Base-by-base conservation (phyloP, 2,113 vertebrate species). In the Hypomesus transpacificus region DNA sequence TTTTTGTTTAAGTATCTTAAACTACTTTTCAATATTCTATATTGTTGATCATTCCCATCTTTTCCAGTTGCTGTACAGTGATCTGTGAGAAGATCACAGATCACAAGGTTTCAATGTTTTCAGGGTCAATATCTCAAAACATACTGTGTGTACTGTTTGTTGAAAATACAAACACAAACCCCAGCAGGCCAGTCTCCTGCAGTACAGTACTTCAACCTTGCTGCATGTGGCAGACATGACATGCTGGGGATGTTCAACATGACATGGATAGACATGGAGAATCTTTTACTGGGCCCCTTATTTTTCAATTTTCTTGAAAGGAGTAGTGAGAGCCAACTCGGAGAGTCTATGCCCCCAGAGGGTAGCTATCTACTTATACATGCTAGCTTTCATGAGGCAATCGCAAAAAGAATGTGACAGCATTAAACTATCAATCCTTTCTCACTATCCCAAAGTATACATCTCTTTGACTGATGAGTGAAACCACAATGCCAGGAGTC, bases 391-490 rank as follows among this genome's bases (percentile, higher is more conserved):
- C 56, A 59, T 51, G 70, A 71, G 70, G 70, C 63, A 62, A 26
- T 66, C n/a, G 72, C 80, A 77, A 88, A 89, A 74, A 78, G 68
- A 87, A 84, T 83, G 75, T 85, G 85, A 89, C 85, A 85, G 79
- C 77, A 73, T 79, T 79, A 86, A 88, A 89, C 84, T 78, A 87
- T 80, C 83, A 84, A 80, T 84, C 68, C 77, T 77, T 75, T 77
- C 78, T 81, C 79, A 64, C 56, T 28, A 70, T 85, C 71, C 61
- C 79, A 64, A 73, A 66, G 63, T 80, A 82, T 74, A 74, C 75
- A 72, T 82, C 84, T 80, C 71, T 70, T 52, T 82, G 85, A 88
- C 75, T 85, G 86, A 89, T 86, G 85, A 83, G 85, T 87, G 87
- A 90, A 84, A 81, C 72, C 53, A 58, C 65, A 69, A 82, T 65